Evolutionary conservation across 2,888 invertebrate genomes (phyloP).

Genomic region (Dexiosoma caninum): DNA sequence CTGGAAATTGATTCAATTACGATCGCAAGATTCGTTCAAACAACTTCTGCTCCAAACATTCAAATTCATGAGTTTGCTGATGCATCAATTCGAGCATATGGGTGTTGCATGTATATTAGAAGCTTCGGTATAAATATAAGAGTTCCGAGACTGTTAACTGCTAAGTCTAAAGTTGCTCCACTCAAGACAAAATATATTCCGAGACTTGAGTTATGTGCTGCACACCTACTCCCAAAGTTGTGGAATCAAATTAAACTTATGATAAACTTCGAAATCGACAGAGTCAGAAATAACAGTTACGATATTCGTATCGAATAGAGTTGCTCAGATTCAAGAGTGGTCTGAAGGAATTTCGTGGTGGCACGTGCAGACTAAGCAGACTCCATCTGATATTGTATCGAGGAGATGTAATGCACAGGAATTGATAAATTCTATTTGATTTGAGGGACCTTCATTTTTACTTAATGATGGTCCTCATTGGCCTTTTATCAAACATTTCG

Average conservation of each 20-base stretch:
- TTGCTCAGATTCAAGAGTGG: neutral
- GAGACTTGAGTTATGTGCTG: too few relatives aligned
- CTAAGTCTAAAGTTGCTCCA: neutral
- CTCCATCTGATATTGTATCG: neutral
- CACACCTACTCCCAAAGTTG: too few relatives aligned
- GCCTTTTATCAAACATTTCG: neutral
- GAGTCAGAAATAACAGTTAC: neutral
- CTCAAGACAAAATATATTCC: too few relatives aligned
- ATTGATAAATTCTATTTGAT: neutral
- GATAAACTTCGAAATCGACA: neutral
- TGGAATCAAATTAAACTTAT: neutral
- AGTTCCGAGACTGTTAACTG: neutral
- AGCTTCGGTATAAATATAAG: neutral
- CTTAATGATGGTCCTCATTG: neutral
- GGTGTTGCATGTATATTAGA: constrained; percentile 30
- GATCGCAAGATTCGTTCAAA: neutral
- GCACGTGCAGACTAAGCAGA: neutral
- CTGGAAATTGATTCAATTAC: too few relatives aligned
- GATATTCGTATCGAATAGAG: neutral
- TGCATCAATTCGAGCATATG: too few relatives aligned
- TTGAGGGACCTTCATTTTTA: neutral
- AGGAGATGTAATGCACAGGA: neutral
- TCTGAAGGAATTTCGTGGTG: neutral
- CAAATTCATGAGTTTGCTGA: neutral
- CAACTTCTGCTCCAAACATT: neutral